Conservation (phyloP, 2,888 invertebrate genomes). For the Pristionchus entomophagus region DNA sequence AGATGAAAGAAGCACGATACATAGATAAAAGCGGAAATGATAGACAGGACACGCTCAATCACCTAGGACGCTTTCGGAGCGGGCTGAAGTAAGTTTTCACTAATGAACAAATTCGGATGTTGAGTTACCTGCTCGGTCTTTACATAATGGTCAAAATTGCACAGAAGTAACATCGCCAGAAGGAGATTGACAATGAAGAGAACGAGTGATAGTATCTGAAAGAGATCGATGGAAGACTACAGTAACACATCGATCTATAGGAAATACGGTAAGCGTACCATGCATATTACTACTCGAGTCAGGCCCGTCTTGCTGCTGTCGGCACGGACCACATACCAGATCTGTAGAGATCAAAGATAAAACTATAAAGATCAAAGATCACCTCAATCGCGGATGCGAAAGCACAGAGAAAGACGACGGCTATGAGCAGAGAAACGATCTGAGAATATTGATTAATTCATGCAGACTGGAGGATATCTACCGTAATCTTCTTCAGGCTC, state of each 20-base stretch:
- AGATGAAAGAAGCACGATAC: too few species aligned
- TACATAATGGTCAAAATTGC: slow-evolving; percentile 37
- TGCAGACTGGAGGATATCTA: neutral
- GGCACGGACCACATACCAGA: slow-evolving; percentile 36
- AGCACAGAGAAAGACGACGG: neutral
- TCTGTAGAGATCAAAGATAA: slow-evolving; percentile 1
- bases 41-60: neutral
- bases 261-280: neutral
- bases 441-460: neutral
- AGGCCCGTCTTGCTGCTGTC: neutral
- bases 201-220: slow-evolving; percentile 25
- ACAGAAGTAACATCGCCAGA: neutral
- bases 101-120: too few species aligned
- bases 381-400: slow-evolving; percentile 45
- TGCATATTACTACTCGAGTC: neutral
- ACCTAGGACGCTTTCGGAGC: neutral
- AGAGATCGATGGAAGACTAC: neutral
- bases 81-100: neutral
- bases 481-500: slow-evolving; percentile 34
- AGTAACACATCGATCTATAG: neutral
- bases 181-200: slow-evolving; percentile 40
- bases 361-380: neutral
- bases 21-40: too few species aligned
- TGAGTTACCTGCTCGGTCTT: slow-evolving; percentile 33
- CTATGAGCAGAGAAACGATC: neutral